Conservation (phyloP, 2,888 invertebrate species). For the Drosophila vallismaia region DNA sequence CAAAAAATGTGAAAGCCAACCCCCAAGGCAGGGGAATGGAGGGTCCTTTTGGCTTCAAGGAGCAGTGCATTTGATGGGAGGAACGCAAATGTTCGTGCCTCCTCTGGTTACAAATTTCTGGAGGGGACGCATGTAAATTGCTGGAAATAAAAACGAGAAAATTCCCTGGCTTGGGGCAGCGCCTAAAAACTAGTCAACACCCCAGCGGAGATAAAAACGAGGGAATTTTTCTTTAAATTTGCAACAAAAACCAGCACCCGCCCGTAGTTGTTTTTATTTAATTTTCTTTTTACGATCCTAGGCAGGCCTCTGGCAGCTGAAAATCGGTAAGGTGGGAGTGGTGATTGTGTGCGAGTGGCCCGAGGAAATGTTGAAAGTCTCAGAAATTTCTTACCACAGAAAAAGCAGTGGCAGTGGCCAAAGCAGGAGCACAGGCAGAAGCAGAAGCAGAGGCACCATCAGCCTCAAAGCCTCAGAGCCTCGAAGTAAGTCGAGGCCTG, state of each 20-base stretch:
- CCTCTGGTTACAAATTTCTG: constrained; percentile 62
- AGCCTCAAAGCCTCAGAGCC: constrained; percentile 13
- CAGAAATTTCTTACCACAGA: constrained; percentile 35
- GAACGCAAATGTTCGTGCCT: constrained; percentile 28
- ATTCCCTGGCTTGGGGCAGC: constrained; percentile 37
- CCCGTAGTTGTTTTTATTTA: constrained; percentile 73
- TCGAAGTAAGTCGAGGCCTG: constrained; percentile 1
- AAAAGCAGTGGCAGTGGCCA: constrained; percentile 1
- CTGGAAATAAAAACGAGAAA: constrained; percentile 41
- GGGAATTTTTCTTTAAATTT: constrained; percentile 59
- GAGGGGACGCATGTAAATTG: constrained; percentile 68
- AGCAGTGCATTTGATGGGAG: constrained; percentile 23
- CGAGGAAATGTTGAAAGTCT: constrained; percentile 15
- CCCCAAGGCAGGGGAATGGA: neutral
- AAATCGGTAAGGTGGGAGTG: constrained; percentile 22
- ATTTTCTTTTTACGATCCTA: constrained; percentile 68
- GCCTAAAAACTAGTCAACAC: constrained; percentile 66
- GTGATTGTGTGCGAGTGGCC: constrained; percentile 2
- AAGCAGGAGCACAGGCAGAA: neutral
- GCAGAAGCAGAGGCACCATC: too few species aligned
- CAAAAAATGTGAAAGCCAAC: constrained; percentile 37
- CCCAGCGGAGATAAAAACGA: constrained; percentile 40
- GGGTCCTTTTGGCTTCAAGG: constrained; percentile 22
- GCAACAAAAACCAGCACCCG: constrained; percentile 52
- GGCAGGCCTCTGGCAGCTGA: constrained; percentile 19